A percentile compares a stretch with the other conserved stretches of the same genome.
phyloP scores from a whole-genome alignment of 2,797 vertebrate genomes.

The Aulostomus chinensis region DNA sequence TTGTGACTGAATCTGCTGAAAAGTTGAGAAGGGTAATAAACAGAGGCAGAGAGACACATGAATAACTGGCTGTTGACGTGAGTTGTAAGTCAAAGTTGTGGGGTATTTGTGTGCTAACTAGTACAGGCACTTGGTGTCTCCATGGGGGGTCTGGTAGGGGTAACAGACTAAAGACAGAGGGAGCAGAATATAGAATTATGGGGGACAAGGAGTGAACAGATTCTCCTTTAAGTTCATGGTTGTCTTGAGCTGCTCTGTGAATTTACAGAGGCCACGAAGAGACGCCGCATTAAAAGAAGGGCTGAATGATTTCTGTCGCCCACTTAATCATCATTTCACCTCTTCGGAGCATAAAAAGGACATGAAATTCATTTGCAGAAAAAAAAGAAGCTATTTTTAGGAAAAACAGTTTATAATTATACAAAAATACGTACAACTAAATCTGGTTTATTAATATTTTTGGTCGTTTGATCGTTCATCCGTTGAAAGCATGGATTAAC shows the following conservation, averaged over 20 bases:
- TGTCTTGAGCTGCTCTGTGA: constrained; percentile 3
- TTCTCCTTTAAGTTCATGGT: constrained; percentile 20
- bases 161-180: constrained; percentile 18
- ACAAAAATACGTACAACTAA: too few species aligned
- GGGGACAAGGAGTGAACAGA: constrained; percentile 14
- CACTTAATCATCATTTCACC: background rate
- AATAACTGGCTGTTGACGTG: constrained; percentile 40
- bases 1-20: constrained; percentile 39
- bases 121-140: constrained; percentile 27
- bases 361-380: too few species aligned
- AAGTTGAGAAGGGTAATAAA: constrained; percentile 28
- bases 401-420: too few species aligned
- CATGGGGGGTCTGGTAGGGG: constrained; percentile 53
- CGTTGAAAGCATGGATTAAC: too few species aligned
- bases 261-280: constrained; percentile 25
- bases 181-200: constrained; percentile 37
- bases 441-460: too few species aligned
- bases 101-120: constrained; percentile 22
- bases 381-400: too few species aligned
- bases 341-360: constrained; percentile 32
- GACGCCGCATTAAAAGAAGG: constrained; percentile 10
- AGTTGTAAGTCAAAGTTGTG: constrained; percentile 45
- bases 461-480: too few species aligned
- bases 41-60: constrained; percentile 28
- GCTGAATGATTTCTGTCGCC: constrained; percentile 10